Evolutionary conservation across 2,797 vertebrate genomes (phyloP).

Genomic region (Rhadinocentrus ornatus): DNA sequence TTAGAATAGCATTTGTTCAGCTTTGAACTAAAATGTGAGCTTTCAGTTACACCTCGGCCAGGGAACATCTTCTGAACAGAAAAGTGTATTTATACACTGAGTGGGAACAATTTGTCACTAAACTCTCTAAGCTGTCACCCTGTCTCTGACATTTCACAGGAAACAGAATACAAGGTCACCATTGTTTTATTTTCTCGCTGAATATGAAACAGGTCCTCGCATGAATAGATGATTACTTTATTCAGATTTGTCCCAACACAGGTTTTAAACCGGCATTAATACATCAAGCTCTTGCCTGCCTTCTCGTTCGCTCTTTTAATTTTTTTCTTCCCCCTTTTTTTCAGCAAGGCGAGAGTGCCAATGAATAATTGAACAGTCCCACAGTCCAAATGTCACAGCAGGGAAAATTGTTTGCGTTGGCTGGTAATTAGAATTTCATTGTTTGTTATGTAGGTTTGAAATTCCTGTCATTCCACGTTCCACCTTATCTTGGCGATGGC

Average conservation of each 20-base stretch:
- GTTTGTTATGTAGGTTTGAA: slow-evolving; percentile 83
- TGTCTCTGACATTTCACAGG: slow-evolving; percentile 74
- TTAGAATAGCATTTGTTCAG: slow-evolving; percentile 77
- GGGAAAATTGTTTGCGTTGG: slow-evolving; percentile 81
- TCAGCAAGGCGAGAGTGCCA: slow-evolving; percentile 58
- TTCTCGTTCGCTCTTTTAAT: slow-evolving; percentile 44
- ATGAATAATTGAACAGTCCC: slow-evolving; percentile 86
- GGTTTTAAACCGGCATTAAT: slow-evolving; percentile 73
- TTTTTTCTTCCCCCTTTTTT: slow-evolving; percentile 39
- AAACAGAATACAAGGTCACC: slow-evolving; percentile 72
- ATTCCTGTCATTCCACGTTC: slow-evolving; percentile 75
- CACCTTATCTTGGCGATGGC: slow-evolving; percentile 67
- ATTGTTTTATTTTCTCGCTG: slow-evolving; percentile 69
- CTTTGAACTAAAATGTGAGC: slow-evolving; percentile 72
- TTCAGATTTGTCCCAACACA: slow-evolving; percentile 78
- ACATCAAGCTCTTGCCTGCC: slow-evolving; percentile 55
- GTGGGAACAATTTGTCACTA: slow-evolving; percentile 60
- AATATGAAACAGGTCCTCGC: slow-evolving; percentile 66
- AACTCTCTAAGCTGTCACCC: slow-evolving; percentile 69
- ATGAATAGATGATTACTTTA: slow-evolving; percentile 81
- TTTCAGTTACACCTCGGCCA: slow-evolving; percentile 57
- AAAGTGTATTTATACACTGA: slow-evolving; percentile 72
- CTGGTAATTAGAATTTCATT: slow-evolving; percentile 85
- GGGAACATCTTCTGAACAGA: slow-evolving; percentile 56
- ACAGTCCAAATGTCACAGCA: slow-evolving; percentile 84